Percentiles rank a stretch among this genome's conserved stretches.
Evolutionary conservation across 2,113 vertebrate species (phyloP).

Genomic region (Platanista minor): DNA sequence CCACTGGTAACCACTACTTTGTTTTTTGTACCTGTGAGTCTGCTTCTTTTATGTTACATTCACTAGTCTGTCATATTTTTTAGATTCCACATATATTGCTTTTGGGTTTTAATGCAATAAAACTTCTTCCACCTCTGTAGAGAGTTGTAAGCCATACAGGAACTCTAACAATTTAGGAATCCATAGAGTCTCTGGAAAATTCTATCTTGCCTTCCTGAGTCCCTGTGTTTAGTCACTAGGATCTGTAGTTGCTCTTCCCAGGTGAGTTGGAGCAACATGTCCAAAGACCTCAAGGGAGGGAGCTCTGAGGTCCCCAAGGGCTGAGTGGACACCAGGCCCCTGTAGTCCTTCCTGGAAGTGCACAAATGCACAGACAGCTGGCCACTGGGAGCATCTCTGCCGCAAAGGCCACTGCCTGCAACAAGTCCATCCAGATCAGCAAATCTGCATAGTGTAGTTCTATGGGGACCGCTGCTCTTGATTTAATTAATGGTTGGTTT

Average conservation of each 20-base stretch:
- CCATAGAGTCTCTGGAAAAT: neutral
- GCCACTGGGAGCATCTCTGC: too few species aligned
- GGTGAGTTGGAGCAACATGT: neutral
- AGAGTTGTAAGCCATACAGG: neutral
- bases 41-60: neutral
- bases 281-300: neutral
- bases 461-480: neutral
- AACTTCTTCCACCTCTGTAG: neutral
- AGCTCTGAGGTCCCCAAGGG: neutral
- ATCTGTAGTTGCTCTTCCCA: neutral
- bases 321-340: neutral
- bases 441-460: neutral
- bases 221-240: neutral
- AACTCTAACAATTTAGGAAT: neutral
- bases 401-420: neutral
- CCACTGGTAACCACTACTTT: neutral
- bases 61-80: neutral
- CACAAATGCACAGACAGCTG: neutral
- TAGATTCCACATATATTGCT: neutral
- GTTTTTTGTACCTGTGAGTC: neutral
- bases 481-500: slow-evolving; percentile 54
- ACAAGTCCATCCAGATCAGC: neutral
- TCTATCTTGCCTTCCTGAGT: neutral
- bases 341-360: neutral
- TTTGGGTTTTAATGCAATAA: neutral